Percentiles rank a stretch among this genome's conserved stretches.
Evolutionary conservation across 2,797 vertebrate species (phyloP).

Genomic region (Triplophysa yarkandensis): DNA sequence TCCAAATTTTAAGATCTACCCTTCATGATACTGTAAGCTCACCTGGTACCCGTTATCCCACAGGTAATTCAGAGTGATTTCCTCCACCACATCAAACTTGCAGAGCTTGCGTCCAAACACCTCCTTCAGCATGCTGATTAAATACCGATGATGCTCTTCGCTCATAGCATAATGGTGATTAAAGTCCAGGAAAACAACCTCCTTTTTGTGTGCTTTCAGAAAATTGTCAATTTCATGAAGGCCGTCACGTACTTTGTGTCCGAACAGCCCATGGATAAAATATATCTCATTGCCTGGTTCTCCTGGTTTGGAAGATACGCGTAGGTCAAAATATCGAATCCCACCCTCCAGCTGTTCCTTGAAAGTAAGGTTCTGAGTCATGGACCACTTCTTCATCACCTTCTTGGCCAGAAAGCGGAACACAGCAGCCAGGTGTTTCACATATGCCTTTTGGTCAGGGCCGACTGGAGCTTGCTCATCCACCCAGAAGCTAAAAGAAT

Average conservation of each 20-base stretch:
- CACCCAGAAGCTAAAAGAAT: conserved; percentile 98
- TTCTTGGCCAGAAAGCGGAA: conserved; percentile 89
- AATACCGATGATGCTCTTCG: conserved; percentile 81
- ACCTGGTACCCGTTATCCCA: conserved; percentile 93
- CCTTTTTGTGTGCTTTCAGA: conserved; percentile 82
- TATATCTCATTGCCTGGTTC: conserved; percentile 87
- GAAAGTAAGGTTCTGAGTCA: conserved; percentile 96
- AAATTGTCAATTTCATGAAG: conserved; percentile 88
- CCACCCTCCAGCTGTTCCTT: conserved; percentile 92
- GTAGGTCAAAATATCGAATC: conserved; percentile 96
- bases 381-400: conserved; percentile 98
- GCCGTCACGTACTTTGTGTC: conserved; percentile 90
- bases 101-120: conserved; percentile 90
- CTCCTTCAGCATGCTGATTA: conserved; percentile 83
- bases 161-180: conserved; percentile 98
- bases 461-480: conserved; percentile 93
- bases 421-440: conserved; percentile 88
- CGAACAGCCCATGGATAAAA: conserved; percentile 96
- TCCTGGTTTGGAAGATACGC: conserved; percentile 93
- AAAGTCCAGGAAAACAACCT: conserved; percentile 94
- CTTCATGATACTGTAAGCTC: not conserved
- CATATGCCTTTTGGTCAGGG: conserved; percentile 88
- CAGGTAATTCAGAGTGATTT: conserved; percentile 83
- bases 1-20: not conserved
- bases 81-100: conserved; percentile 79